Evolutionary conservation across 2,113 vertebrate genomes (phyloP).

Genomic region (Scolopax mira): DNA sequence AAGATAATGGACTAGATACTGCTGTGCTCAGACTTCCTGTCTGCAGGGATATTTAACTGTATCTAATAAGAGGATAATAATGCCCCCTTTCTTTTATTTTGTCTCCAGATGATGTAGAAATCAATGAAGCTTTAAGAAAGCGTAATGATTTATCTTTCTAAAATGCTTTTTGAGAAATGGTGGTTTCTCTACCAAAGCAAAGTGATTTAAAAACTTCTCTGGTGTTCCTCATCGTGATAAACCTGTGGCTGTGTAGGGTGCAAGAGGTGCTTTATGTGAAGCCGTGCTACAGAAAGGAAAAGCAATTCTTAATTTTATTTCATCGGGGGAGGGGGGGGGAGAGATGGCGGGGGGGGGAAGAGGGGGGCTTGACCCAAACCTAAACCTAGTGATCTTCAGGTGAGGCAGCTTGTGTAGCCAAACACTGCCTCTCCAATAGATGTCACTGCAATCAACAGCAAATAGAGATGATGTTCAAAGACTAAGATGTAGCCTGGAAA

Average conservation of each 20-base stretch:
- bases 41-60: slow-evolving; percentile 11
- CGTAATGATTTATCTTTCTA: neutral
- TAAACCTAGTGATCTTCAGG: neutral
- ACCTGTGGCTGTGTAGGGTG: neutral
- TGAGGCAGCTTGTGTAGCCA: slow-evolving; percentile 8
- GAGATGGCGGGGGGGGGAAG: too few species aligned
- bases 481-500: neutral
- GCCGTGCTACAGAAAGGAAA: neutral
- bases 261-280: neutral
- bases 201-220: neutral
- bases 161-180: neutral
- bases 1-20: slow-evolving; percentile 27
- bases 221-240: neutral
- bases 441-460: slow-evolving; percentile 77
- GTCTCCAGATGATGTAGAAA: slow-evolving; percentile 35
- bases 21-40: slow-evolving; percentile 28
- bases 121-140: slow-evolving; percentile 31
- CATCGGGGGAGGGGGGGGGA: fast-evolving
- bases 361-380: fast-evolving
- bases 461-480: slow-evolving; percentile 14
- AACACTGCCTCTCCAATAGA: slow-evolving; percentile 71
- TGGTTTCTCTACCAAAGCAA: neutral
- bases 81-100: slow-evolving; percentile 39
- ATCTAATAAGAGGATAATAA: slow-evolving; percentile 42
- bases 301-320: neutral